Conservation (phyloP, 2,113 vertebrate genomes). For the Fulica atra region DNA sequence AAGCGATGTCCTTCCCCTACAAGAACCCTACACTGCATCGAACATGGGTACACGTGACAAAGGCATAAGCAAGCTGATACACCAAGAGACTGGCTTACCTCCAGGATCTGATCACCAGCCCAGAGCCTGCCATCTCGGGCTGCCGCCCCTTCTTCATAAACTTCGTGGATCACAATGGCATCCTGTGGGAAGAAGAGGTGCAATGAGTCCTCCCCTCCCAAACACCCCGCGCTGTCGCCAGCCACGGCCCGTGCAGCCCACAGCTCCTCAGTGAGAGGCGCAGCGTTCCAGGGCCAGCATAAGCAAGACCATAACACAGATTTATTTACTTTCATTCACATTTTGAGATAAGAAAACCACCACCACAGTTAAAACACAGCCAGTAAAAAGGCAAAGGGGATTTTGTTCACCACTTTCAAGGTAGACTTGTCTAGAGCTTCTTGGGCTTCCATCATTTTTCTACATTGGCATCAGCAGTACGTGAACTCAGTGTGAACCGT, state of each 20-base stretch:
- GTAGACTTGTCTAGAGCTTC: constrained; percentile 23
- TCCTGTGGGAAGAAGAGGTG: constrained; percentile 75
- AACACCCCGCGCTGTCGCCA: background rate
- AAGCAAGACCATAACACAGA: background rate
- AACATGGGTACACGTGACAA: background rate
- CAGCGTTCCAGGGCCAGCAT: background rate
- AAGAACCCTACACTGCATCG: background rate
- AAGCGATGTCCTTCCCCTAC: background rate
- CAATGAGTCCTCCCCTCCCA: background rate
- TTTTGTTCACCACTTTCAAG: constrained; percentile 5
- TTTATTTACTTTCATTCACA: too few species aligned
- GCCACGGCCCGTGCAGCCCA: background rate
- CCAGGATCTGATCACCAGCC: constrained; percentile 95
- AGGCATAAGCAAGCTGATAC: background rate
- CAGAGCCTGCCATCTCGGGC: constrained; percentile 92
- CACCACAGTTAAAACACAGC: background rate
- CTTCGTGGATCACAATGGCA: constrained; percentile 97
- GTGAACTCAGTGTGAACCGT: constrained; percentile 63
- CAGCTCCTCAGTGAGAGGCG: background rate
- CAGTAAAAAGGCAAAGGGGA: background rate
- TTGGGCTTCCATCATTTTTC: background rate
- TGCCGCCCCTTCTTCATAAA: constrained; percentile 96
- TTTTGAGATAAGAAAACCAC: background rate
- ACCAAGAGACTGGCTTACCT: constrained; percentile 73
- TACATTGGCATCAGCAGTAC: background rate